A percentile compares a stretch with the other conserved stretches of the same genome.
These are phyloP conservation scores for Heptranchias perlo DNA, from an alignment of 2,113 vertebrate genomes.

Conservation along the genomic window DNA sequence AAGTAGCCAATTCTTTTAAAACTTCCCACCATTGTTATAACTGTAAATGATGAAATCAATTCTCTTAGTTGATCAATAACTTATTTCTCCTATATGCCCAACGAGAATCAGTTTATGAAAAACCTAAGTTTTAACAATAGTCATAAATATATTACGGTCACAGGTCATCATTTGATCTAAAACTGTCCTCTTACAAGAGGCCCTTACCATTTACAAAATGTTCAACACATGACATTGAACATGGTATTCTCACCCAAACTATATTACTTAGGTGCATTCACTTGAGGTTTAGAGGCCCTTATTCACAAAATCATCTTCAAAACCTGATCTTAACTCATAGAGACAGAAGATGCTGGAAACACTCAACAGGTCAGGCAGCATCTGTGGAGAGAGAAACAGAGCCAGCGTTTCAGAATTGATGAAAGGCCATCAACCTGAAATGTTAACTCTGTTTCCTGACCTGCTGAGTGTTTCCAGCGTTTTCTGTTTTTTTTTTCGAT, in stretches of 20 bases:
- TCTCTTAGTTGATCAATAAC: neutral
- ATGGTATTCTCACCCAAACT: neutral
- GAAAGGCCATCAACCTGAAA: neutral
- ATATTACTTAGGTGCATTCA: neutral
- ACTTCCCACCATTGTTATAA: neutral
- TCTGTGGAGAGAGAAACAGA: neutral
- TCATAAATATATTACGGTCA: neutral
- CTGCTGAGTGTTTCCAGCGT: neutral
- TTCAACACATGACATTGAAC: neutral
- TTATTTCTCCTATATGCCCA: neutral
- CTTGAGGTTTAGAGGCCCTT: neutral
- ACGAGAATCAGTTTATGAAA: neutral
- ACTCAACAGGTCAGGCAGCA: neutral
- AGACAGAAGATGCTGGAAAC: neutral
- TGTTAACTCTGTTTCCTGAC: neutral
- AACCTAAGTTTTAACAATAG: neutral
- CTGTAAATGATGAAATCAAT: neutral
- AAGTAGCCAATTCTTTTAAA: neutral
- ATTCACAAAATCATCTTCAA: neutral
- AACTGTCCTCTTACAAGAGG: neutral
- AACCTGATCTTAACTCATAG: neutral
- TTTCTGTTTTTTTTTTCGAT: neutral
- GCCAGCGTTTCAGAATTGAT: neutral
- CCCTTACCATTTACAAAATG: neutral
- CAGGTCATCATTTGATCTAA: neutral